A percentile compares a stretch with the other conserved stretches of the same genome.
phyloP scores from a whole-genome alignment of 23 tunicate genomes.

The Ascidia mentula region DNA sequence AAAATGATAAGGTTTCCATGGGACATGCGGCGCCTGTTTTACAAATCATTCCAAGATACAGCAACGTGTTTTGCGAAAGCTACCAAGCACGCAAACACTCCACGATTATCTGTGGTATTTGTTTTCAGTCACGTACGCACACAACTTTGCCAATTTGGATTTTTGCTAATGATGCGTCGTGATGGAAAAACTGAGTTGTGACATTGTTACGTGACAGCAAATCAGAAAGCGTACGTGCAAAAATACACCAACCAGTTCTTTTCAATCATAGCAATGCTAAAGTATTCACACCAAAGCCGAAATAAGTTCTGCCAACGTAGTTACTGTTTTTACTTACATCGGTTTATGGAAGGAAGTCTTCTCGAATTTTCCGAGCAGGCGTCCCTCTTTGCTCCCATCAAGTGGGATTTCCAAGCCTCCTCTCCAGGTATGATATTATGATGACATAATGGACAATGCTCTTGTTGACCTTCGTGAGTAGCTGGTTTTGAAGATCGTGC shows the following conservation, averaged over 20 bases:
- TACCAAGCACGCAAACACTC: no score
- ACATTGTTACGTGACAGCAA: no score
- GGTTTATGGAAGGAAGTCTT: slow-evolving; percentile 48
- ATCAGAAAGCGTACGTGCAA: background rate
- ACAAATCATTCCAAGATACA: no score
- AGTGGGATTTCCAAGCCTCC: slow-evolving; percentile 88
- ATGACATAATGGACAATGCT: slow-evolving; percentile 86
- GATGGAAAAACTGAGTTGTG: no score
- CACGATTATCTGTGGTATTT: no score
- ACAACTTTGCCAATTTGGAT: no score
- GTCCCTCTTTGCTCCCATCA: slow-evolving; percentile 88
- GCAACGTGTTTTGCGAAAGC: no score
- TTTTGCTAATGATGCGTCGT: no score
- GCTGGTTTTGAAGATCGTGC: no score
- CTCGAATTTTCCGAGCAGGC: slow-evolving; percentile 79
- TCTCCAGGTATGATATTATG: slow-evolving; percentile 75
- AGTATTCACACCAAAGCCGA: background rate
- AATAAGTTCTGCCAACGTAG: background rate
- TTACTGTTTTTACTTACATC: slow-evolving; percentile 21
- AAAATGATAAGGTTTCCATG: no score
- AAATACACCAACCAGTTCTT: background rate
- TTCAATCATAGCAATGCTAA: background rate
- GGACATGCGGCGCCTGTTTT: no score
- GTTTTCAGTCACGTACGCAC: no score
- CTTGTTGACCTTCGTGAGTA: slow-evolving; percentile 15